Conservation (phyloP, 2,797 vertebrate genomes). For the Dermochelys coriacea region DNA sequence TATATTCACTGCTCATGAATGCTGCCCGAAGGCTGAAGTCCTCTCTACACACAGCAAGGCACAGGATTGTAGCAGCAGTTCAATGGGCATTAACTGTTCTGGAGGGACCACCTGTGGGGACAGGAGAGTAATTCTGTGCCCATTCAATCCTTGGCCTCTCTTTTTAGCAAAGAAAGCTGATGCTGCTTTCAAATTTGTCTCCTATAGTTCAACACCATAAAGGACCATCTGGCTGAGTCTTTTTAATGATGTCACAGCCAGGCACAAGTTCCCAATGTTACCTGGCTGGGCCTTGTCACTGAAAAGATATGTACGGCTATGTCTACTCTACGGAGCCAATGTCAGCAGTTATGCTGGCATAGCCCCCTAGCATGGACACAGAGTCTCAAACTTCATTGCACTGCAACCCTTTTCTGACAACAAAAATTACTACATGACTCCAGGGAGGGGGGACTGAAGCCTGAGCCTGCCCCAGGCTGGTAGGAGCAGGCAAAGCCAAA, state of each 20-base stretch:
- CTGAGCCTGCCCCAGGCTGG: too few relatives aligned
- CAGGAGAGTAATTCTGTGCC: neutral
- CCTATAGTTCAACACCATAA: constrained; percentile 40
- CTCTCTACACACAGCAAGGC: neutral
- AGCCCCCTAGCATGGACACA: neutral
- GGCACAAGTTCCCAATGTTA: constrained; percentile 14
- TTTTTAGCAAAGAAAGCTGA: constrained; percentile 10
- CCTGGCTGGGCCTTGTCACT: constrained; percentile 10
- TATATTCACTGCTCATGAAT: neutral
- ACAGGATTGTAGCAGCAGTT: neutral
- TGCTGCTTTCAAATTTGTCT: constrained; percentile 29
- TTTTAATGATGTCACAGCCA: constrained; percentile 62
- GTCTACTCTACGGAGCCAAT: neutral
- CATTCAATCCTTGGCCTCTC: constrained; percentile 22
- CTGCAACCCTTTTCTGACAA: too few relatives aligned
- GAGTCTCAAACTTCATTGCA: too few relatives aligned
- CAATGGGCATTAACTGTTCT: neutral
- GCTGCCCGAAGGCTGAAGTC: neutral
- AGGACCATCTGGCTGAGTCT: neutral
- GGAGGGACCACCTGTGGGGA: neutral
- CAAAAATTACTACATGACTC: too few relatives aligned
- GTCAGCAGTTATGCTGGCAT: neutral
- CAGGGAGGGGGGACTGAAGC: too few relatives aligned
- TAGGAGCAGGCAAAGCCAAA: too few relatives aligned
- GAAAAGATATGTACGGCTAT: constrained; percentile 20